These are phyloP conservation scores for Nothobranchius kuhntae DNA, from an alignment of 2,113 vertebrate species.

Conservation along the genomic window DNA sequence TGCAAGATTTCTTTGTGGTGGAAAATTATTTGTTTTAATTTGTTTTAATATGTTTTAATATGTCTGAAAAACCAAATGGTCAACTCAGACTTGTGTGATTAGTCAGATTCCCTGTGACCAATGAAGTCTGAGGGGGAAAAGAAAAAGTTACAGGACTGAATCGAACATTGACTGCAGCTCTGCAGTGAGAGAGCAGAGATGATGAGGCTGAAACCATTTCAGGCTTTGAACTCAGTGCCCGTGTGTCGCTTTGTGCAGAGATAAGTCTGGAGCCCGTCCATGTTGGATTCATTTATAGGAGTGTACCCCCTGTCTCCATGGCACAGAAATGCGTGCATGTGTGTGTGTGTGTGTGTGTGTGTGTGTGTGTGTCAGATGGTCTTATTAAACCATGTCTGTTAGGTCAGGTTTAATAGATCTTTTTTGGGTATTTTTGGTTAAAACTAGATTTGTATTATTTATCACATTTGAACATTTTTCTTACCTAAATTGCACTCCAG, in stretches of 20 bases:
- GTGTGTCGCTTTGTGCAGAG: conserved; percentile 32
- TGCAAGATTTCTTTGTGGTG: conserved; percentile 5
- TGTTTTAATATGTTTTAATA: conserved; percentile 17
- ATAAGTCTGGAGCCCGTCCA: conserved; percentile 44
- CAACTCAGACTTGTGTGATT: neutral
- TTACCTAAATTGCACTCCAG: neutral
- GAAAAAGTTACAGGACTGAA: conserved; percentile 5
- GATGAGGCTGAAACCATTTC: conserved; percentile 41
- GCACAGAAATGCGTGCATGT: neutral
- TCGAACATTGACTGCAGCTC: conserved; percentile 6
- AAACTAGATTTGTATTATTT: conserved; percentile 38
- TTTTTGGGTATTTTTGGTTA: conserved; percentile 18
- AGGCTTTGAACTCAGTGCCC: conserved; percentile 41
- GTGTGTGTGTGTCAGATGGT: conserved; percentile 3
- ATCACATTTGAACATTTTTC: neutral
- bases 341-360: neutral
- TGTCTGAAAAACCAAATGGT: neutral
- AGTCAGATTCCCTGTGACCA: neutral
- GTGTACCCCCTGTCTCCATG: conserved; percentile 27
- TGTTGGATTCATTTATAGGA: conserved; percentile 37
- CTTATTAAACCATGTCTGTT: conserved; percentile 31
- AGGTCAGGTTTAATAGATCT: conserved; percentile 38
- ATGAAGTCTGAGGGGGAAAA: neutral
- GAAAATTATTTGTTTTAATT: conserved; percentile 17
- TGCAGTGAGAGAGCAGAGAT: conserved; percentile 14